phyloP scores from a whole-genome alignment of 2,113 vertebrate species.

The Scalopus aquaticus region DNA sequence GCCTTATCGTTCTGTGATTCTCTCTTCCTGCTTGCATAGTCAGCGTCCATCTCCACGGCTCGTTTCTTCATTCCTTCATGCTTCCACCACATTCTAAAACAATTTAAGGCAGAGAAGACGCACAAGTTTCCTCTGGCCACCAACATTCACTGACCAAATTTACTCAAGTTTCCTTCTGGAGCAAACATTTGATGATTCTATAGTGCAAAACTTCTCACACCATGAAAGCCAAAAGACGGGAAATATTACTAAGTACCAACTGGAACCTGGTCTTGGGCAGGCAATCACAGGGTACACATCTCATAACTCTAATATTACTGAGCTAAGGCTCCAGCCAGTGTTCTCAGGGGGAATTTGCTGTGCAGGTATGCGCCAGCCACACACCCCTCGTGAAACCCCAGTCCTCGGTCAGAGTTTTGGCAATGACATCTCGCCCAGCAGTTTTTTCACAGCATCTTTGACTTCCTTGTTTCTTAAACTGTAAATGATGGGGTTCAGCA shows the following conservation, averaged over 20 bases:
- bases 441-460: constrained; percentile 68
- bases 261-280: background rate
- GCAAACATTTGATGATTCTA: background rate
- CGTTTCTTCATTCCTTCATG: background rate
- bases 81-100: background rate
- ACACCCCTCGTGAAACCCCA: background rate
- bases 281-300: background rate
- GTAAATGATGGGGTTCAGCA: constrained; percentile 73
- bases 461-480: constrained; percentile 76
- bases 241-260: background rate
- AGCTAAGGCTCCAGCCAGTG: background rate
- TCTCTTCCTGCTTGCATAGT: background rate
- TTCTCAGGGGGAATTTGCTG: background rate
- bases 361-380: background rate
- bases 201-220: background rate
- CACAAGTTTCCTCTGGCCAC: background rate
- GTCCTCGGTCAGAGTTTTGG: background rate
- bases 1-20: background rate
- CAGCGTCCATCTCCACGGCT: background rate
- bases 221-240: background rate
- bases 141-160: background rate
- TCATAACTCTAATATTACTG: background rate
- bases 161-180: background rate
- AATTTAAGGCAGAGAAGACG: background rate
- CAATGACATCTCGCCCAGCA: constrained; percentile 19